Evolutionary conservation across 2,888 invertebrate genomes (phyloP), one percentile per base, ranked within the genome.

Genomic region (Leucophora obtusa): DNA sequence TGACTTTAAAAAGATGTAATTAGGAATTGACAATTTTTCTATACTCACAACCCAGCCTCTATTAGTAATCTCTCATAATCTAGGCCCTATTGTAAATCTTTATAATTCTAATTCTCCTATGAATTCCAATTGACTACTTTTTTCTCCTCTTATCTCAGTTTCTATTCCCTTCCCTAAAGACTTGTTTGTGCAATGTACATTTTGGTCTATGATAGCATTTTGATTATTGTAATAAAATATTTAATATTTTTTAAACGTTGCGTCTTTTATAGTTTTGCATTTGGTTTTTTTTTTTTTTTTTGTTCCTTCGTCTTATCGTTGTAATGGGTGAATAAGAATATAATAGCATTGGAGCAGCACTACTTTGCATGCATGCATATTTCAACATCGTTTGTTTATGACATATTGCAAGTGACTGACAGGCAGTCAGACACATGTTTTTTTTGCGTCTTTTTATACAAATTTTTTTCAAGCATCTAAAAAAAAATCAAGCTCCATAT

Each of bases 191-290:
- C 11, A 24, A 28, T 21, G 4, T 11, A 5, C n/a, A n/a, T n/a
- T 47, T 47, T 47, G 18, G 21, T 59, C 65, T 65, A 59, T 70
- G 43, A 47, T 68, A 33, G 38, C 47, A 68, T 78, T 78, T 73
- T 69, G 78, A 73, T 73, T 73, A 78, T 73, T 63, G 56, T 63
- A 78, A 73, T 78, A 78, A 78, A 78, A 79, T 73, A 68, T 79
- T 79, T 69, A 73, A 73, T 79, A 79, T 79, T 73, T 72, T 71
- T 73, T 79, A 73, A 74, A 71, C 79, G 79, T 75, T 63, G 65
- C 79, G 63, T 53, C 65, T 70, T 76, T 65, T 58, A 65, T 76
- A 65, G 28, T 28, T 28, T 28, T 28, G 7, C 28, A 28, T 28
- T 28, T 28, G n/a, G n/a, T n/a, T n/a, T n/a, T n/a, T 28, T 1